Conservation (phyloP, 2,797 vertebrate species). For the Bucorvus abyssinicus region DNA sequence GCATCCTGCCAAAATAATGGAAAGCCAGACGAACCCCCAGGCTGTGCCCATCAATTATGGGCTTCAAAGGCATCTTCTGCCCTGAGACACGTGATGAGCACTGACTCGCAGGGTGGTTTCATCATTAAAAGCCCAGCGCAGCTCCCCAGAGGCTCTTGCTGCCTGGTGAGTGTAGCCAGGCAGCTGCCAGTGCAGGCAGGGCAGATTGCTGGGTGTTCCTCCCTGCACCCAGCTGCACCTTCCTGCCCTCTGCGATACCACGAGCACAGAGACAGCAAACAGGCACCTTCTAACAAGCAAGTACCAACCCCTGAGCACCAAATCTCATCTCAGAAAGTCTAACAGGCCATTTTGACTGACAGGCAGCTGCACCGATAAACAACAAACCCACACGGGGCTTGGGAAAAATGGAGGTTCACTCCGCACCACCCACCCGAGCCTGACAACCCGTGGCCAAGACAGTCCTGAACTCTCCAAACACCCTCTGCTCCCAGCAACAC, state of each 20-base stretch:
- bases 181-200: not conserved
- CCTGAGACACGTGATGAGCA: not conserved
- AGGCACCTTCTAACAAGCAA: not conserved
- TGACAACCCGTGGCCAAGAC: not conserved
- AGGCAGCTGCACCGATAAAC: not conserved
- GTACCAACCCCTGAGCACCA: not conserved
- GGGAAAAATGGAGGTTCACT: not conserved
- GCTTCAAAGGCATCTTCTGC: constrained; percentile 1
- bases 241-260: not conserved
- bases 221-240: not conserved
- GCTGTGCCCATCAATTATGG: not conserved
- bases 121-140: not conserved
- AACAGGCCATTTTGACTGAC: not conserved
- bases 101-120: not conserved
- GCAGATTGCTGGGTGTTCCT: not conserved
- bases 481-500: not conserved
- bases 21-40: not conserved
- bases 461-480: not conserved
- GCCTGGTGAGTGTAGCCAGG: not conserved
- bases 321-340: not conserved
- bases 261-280: not conserved
- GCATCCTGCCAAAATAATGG: not conserved
- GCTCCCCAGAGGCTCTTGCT: not conserved
- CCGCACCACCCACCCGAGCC: not conserved
- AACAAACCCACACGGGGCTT: not conserved